Evolutionary conservation across 2,888 invertebrate species (phyloP), one percentile per base, ranked within the genome.

Genomic region (Elegia similella): DNA sequence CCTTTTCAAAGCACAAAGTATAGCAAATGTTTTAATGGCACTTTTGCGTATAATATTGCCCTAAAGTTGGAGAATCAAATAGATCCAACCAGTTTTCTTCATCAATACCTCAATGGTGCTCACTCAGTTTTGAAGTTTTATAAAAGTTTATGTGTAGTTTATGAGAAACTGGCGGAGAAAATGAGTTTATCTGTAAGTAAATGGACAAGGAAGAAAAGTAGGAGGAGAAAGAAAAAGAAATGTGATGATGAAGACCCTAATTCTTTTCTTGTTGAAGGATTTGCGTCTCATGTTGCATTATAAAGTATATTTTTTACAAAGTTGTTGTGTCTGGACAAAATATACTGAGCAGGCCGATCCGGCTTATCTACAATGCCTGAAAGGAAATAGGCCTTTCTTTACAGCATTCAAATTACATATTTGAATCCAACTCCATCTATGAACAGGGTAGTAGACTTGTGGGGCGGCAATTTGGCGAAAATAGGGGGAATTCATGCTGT

Each of bases 11-110:
- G 86, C 63, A 92, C 93, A 43, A 82, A 88, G 42, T 92, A 95
- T 71, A 92, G 93, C n/a, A 93, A 93, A 68, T 88, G 93, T 61
- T 96, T 93, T 65, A 95, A 95, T 80, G 96, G 96, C 0, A 95
- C 95, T 0, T 94, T 96, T 79, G 76, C 95, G 0, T 96, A 96
- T 69, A 96, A 96, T 84, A 82, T 95, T 29, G 94, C 94, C 59
- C 80, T 84, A 30, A 93, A 94, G 80, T 88, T 96, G 52, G 93
- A 92, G 60, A 91, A 87, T 62, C 92, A 95, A 17, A 62, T 74
- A 0, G 90, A 94, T 68, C 82, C 94, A 0, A 78, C 85, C 29
- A 72, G 70, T 43, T 95, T 94, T 72, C 73, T 95, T 1, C 80
- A 89, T 34, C 80, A 92, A 55, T 92, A 92, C 62, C 66, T 93